Conservation (phyloP, 2,888 invertebrate genomes). For the Ophion obscuratus region DNA sequence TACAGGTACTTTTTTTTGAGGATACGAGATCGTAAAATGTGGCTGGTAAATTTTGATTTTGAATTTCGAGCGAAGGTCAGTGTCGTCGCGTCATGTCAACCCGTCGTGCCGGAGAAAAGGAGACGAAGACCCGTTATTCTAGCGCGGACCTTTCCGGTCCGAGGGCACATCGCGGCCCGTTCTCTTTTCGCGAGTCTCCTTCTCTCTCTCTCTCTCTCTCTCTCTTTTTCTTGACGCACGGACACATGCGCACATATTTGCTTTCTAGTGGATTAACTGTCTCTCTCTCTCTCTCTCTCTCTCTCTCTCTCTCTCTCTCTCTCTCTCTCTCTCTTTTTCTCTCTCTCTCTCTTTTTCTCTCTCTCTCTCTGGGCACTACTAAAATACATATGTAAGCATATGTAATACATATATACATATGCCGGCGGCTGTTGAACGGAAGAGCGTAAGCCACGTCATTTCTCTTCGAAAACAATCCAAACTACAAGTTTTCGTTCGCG, state of each 20-base stretch:
- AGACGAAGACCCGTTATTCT: conserved; percentile 56
- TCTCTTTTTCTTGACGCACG: not conserved
- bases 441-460: not conserved
- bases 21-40: no score
- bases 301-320: conserved; percentile 5
- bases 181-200: conserved; percentile 56
- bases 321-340: conserved; percentile 6
- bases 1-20: no score
- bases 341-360: not conserved
- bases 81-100: conserved; percentile 43
- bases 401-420: not conserved
- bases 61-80: conserved; percentile 43
- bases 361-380: conserved; percentile 6
- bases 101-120: conserved; percentile 25
- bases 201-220: conserved; percentile 14
- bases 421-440: not conserved
- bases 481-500: not conserved
- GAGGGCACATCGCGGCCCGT: conserved; percentile 43
- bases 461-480: not conserved
- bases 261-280: conserved; percentile 18
- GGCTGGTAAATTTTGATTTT: not conserved
- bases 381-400: not conserved
- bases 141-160: conserved; percentile 63
- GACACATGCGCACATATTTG: conserved; percentile 1
- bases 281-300: not conserved